phyloP scores from a whole-genome alignment of 2,888 invertebrate species.

The Coronaproctus castanopsis region DNA sequence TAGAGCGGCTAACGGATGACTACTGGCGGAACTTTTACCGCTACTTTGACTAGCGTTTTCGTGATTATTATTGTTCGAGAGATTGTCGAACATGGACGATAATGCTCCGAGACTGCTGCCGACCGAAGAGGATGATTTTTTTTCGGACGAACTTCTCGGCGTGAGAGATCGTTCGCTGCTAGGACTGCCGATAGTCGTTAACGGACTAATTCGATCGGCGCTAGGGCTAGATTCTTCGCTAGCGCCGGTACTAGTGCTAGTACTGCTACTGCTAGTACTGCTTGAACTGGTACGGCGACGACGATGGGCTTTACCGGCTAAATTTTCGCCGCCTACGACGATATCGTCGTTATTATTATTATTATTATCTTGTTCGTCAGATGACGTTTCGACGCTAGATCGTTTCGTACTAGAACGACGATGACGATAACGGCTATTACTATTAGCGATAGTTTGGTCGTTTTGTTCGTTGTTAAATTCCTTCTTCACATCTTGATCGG shows the following conservation, averaged over 20 bases:
- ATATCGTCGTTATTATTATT: constrained; percentile 9
- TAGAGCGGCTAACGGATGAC: constrained; percentile 81
- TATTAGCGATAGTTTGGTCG: constrained; percentile 26
- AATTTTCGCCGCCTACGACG: not conserved
- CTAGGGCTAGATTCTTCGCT: not conserved
- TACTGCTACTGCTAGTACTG: constrained; percentile 17
- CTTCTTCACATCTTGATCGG: constrained; percentile 24
- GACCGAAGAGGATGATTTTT: constrained; percentile 29
- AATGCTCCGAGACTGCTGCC: constrained; percentile 54
- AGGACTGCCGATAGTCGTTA: constrained; percentile 30
- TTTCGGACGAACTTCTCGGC: constrained; percentile 40
- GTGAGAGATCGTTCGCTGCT: constrained; percentile 56
- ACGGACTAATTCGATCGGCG: constrained; percentile 31
- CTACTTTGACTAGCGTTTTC: constrained; percentile 27
- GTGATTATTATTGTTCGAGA: constrained; percentile 31
- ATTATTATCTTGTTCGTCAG: constrained; percentile 15
- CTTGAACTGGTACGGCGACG: constrained; percentile 8
- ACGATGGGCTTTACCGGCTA: not conserved
- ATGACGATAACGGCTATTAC: constrained; percentile 21
- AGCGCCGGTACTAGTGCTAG: constrained; percentile 17
- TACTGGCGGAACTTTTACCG: constrained; percentile 41
- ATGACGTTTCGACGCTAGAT: constrained; percentile 20
- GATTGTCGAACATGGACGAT: constrained; percentile 74
- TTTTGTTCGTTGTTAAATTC: constrained; percentile 31
- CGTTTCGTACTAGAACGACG: constrained; percentile 20